These are phyloP conservation scores for Clanis bilineata DNA, from an alignment of 2,888 invertebrate species.

Conservation along the genomic window DNA sequence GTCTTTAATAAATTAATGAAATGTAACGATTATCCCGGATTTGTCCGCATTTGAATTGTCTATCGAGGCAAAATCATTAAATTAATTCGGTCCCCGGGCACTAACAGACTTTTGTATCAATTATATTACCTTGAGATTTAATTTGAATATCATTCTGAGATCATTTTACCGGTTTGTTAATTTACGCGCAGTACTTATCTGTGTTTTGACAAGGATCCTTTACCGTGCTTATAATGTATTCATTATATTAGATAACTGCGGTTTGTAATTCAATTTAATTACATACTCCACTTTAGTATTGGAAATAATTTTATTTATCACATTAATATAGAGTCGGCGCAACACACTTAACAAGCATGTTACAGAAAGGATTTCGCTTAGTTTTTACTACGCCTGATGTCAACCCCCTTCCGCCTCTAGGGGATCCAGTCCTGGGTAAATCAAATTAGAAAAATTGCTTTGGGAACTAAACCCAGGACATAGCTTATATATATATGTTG, in stretches of 20 bases:
- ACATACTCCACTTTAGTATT: no score
- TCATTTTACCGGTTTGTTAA: constrained; percentile 25
- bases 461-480: no score
- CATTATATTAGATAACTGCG: not conserved
- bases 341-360: no score
- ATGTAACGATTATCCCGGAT: constrained; percentile 40
- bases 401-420: no score
- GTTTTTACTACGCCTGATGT: no score
- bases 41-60: constrained; percentile 43
- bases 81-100: constrained; percentile 44
- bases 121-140: constrained; percentile 40
- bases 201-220: not conserved
- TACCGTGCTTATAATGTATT: not conserved
- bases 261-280: no score
- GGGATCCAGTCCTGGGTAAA: no score
- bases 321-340: no score
- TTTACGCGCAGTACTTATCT: not conserved
- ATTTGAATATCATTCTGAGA: constrained; percentile 43
- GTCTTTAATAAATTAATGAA: constrained; percentile 37
- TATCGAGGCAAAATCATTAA: constrained; percentile 46
- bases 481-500: no score
- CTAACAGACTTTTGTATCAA: constrained; percentile 56
- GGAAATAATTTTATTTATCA: no score
- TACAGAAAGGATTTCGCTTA: no score
- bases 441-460: no score